These are phyloP conservation scores for Huso huso DNA, from an alignment of 2,797 vertebrate species.

Conservation along the genomic window DNA sequence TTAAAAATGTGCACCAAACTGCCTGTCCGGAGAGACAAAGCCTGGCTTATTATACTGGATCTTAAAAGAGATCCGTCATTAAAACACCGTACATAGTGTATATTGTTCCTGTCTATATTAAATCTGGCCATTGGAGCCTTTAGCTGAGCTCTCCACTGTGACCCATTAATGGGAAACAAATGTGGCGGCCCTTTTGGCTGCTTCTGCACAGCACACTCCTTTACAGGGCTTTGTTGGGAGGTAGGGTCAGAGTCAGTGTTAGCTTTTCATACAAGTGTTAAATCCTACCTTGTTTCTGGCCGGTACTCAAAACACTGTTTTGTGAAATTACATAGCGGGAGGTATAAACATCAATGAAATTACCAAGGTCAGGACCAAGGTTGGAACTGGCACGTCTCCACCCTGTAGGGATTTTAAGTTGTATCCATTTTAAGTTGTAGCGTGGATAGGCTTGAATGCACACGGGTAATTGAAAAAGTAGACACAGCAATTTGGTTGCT, in stretches of 20 bases:
- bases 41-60: too few relatives aligned
- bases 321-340: constrained; percentile 17
- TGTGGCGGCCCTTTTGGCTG: constrained; percentile 16
- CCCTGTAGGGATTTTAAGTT: too few relatives aligned
- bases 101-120: constrained; percentile 5
- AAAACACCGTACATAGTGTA: not conserved
- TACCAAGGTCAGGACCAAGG: too few relatives aligned
- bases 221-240: constrained; percentile 12
- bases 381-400: too few relatives aligned
- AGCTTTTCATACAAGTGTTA: constrained; percentile 13
- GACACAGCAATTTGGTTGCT: too few relatives aligned
- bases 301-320: constrained; percentile 22
- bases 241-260: constrained; percentile 21
- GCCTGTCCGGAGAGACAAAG: too few relatives aligned
- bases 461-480: too few relatives aligned
- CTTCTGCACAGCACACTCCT: constrained; percentile 18
- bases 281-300: constrained; percentile 20
- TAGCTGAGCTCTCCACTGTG: constrained; percentile 9
- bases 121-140: constrained; percentile 12
- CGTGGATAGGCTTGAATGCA: too few relatives aligned
- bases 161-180: constrained; percentile 27
- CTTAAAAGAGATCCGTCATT: not conserved
- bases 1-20: too few relatives aligned
- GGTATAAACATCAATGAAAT: constrained; percentile 20
- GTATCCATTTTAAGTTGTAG: too few relatives aligned